Base-by-base conservation (phyloP, 2,888 invertebrate species). In the Spodoptera exigua region DNA sequence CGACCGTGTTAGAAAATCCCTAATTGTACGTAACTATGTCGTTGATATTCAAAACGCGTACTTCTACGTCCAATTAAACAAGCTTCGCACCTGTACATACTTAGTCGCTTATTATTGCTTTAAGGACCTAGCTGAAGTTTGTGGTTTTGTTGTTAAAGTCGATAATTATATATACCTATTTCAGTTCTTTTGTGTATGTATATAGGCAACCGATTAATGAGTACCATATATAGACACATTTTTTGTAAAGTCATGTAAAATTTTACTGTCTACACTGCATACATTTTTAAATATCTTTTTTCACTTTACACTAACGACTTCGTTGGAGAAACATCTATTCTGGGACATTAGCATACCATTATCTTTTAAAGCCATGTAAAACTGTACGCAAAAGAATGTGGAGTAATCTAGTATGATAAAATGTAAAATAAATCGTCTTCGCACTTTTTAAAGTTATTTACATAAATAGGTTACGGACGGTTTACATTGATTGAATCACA, bases 1-100 rank as follows among this genome's bases (percentile, higher is more conserved):
- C 76, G 82, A 76, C 78, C 84, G 86, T 88, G 87, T 90, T 89
- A 89, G 88, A 89, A 90, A 90, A 89, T 87, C 85, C 87, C 89
- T 88, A 91, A 91, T 89, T 91, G 89, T 88, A 84, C 83, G 78
- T 84, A 87, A 89, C 87, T 86, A 85, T 88, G 85, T 87, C 82
- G 82, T 89, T 88, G 88, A 89, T 88, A 91, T 90, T 88, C 88
- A 81, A 82, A 84, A 78, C 83, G 82, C 86, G 81, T 82, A 80
- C 85, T 80, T 83, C 76, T 82, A 78, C 66, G 64, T 82, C 82
- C 87, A 89, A 89, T 89, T 90, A 89, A 87, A 84, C 77, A 78
- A 74, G 69, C 71, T 61, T 76, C 53, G 65, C 78, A 78, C 67
- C 71, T 76, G 77, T 78, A 74, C 77, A 76, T 79, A 75, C 78